Conservation (phyloP, 37 sponge, comb jelly and placozoan genomes). For the Sycon ciliatum region DNA sequence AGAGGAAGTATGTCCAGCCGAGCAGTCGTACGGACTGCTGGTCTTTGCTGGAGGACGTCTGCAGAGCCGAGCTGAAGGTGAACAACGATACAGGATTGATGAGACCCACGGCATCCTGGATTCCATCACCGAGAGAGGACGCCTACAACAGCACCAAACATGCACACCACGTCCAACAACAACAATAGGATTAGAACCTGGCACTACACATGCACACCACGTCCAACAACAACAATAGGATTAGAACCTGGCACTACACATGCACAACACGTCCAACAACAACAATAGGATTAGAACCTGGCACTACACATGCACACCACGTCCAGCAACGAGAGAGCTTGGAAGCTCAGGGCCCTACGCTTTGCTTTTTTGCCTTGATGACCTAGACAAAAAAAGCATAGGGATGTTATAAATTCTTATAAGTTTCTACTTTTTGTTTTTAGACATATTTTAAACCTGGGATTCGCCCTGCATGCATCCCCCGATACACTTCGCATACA, state of each 20-base stretch:
- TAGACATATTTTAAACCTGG: too few relatives aligned
- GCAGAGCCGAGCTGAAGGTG: slow-evolving; percentile 42
- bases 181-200: neutral
- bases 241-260: neutral
- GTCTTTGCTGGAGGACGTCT: slow-evolving; percentile 18
- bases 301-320: neutral
- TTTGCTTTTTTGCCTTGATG: too few relatives aligned
- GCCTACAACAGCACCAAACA: slow-evolving; percentile 21
- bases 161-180: neutral
- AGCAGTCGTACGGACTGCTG: slow-evolving; percentile 36
- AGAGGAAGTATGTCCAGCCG: slow-evolving; percentile 59
- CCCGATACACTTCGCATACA: too few relatives aligned
- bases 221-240: neutral
- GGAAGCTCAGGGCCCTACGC: too few relatives aligned
- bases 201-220: neutral
- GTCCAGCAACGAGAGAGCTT: too few relatives aligned
- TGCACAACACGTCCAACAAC: neutral
- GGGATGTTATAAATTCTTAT: too few relatives aligned
- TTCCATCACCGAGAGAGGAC: slow-evolving; percentile 44
- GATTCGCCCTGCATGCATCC: too few relatives aligned
- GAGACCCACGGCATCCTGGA: slow-evolving; percentile 48
- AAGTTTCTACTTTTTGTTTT: too few relatives aligned
- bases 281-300: neutral
- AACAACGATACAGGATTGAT: slow-evolving; percentile 79
- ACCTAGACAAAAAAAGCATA: too few relatives aligned